Percentiles rank a stretch among this genome's conserved stretches.
Conservation (phyloP, 2,113 vertebrate genomes). For the Zonotrichia leucophrys region DNA sequence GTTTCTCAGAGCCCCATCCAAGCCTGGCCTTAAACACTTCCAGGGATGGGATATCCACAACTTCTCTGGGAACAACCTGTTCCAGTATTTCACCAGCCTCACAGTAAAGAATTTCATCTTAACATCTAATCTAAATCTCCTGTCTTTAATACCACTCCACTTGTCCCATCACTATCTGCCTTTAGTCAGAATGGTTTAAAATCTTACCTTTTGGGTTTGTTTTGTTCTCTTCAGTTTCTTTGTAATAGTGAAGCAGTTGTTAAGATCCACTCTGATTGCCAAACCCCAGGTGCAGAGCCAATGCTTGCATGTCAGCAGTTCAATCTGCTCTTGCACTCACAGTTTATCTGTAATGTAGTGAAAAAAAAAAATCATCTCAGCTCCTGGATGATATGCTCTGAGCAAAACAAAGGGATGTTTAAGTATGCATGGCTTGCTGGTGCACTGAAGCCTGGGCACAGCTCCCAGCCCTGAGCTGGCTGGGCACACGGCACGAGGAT, state of each 20-base stretch:
- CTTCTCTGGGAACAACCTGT: neutral
- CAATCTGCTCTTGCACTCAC: neutral
- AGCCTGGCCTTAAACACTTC: neutral
- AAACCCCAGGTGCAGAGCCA: neutral
- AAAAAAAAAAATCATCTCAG: neutral
- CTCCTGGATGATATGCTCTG: neutral
- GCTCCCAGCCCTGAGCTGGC: neutral
- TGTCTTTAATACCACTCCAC: neutral
- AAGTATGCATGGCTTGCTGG: neutral
- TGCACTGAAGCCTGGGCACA: fast-evolving
- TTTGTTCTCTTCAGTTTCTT: neutral
- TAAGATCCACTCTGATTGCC: fast-evolving
- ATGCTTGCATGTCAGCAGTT: neutral
- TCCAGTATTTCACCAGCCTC: neutral
- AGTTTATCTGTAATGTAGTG: neutral
- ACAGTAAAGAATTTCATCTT: neutral
- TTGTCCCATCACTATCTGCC: neutral
- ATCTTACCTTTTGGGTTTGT: neutral
- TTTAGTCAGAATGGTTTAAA: neutral
- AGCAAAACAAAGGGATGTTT: neutral
- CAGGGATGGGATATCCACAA: neutral
- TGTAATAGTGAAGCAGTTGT: neutral
- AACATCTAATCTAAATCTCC: neutral
- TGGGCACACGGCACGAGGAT: fast-evolving
- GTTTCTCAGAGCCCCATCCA: neutral